Conservation (phyloP, 1,140 invertebrate species). For the Calephelis virginiensis region DNA sequence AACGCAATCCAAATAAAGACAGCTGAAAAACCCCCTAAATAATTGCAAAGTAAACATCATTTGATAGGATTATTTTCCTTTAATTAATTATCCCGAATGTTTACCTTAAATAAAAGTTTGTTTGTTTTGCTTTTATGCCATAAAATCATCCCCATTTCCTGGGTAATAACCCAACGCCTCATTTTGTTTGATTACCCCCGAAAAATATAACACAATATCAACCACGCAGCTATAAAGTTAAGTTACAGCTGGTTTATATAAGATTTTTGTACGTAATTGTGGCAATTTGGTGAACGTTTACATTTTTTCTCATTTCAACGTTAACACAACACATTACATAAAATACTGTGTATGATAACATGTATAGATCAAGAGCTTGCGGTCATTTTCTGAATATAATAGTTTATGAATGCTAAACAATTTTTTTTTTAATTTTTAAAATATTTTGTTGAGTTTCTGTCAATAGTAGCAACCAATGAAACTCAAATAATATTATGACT, state of each 20-base stretch:
- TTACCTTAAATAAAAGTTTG: neutral
- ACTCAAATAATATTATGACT: too few relatives aligned
- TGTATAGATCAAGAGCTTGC: constrained; percentile 15
- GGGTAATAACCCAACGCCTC: neutral
- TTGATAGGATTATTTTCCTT: too few relatives aligned
- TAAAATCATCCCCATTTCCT: neutral
- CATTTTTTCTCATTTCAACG: constrained; percentile 11
- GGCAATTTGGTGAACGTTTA: constrained; percentile 12
- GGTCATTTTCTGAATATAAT: neutral
- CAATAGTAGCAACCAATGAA: too few relatives aligned
- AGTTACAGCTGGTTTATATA: constrained; percentile 8
- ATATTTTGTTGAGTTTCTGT: too few relatives aligned
- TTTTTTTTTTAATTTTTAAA: too few relatives aligned
- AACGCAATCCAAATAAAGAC: too few relatives aligned
- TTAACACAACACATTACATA: constrained; percentile 4
- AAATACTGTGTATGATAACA: constrained; percentile 16
- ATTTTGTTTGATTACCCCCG: constrained; percentile 5
- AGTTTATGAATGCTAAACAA: neutral
- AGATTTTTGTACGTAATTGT: constrained; percentile 13
- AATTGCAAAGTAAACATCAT: too few relatives aligned
- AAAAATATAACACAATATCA: neutral
- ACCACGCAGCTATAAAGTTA: neutral
- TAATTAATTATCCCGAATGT: too few relatives aligned
- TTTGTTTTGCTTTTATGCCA: neutral
- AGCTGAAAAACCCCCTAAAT: too few relatives aligned